These are phyloP conservation scores for Aricia agestis DNA, from an alignment of 1,140 invertebrate species.

Conservation along the genomic window DNA sequence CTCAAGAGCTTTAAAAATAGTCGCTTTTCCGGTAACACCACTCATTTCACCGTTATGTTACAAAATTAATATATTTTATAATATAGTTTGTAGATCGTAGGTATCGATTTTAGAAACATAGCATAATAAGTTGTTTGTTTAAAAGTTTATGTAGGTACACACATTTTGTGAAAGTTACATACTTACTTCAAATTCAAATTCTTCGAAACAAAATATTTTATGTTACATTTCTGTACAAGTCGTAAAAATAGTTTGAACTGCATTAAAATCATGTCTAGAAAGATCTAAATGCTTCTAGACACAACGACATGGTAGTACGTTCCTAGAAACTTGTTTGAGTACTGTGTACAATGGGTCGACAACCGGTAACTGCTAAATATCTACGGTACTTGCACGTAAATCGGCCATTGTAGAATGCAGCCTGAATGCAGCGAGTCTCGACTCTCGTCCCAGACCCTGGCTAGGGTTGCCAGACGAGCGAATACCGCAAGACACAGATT, in stretches of 20 bases:
- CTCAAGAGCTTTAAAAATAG: background rate
- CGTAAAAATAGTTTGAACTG: background rate
- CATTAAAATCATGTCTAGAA: background rate
- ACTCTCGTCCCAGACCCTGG: background rate
- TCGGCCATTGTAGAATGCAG: constrained; percentile 15
- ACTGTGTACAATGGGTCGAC: constrained; percentile 33
- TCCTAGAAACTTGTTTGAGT: constrained; percentile 49
- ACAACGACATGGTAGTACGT: constrained; percentile 31
- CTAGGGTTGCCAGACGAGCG: background rate
- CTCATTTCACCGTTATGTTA: no score
- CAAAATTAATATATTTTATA: no score
- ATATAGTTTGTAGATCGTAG: no score
- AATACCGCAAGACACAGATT: no score
- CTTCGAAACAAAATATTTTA: background rate
- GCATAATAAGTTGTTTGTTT: no score
- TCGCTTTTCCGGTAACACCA: no score
- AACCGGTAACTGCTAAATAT: constrained; percentile 32
- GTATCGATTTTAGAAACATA: no score
- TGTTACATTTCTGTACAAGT: background rate
- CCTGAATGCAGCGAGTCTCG: background rate
- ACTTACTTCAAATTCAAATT: background rate
- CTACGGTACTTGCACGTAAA: constrained; percentile 29
- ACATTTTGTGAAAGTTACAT: no score
- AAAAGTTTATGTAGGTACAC: no score
- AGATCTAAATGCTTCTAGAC: background rate